Conservation (phyloP, 1,140 invertebrate genomes). For the Lepidurus couesii region DNA sequence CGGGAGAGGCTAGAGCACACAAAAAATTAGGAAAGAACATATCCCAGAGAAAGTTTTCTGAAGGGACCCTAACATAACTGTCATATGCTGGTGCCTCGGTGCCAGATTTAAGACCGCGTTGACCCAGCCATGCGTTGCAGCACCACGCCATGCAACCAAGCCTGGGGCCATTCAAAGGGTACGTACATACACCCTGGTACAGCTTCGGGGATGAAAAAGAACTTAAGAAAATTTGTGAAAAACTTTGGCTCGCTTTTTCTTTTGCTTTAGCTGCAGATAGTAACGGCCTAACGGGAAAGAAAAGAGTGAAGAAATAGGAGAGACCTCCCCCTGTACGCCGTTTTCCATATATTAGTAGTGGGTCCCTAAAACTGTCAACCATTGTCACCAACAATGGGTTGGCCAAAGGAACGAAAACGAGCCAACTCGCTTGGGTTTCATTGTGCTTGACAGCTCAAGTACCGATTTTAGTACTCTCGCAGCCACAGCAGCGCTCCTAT, state of each 20-base stretch:
- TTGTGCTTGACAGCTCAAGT: constrained; percentile 13
- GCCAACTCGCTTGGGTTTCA: not conserved
- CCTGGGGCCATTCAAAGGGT: not conserved
- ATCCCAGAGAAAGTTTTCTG: not conserved
- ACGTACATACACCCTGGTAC: no score
- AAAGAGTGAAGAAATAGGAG: not conserved
- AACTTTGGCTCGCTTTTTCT: no score
- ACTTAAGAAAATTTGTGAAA: no score
- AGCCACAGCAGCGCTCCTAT: not conserved
- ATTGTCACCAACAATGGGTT: constrained; percentile 1
- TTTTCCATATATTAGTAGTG: not conserved
- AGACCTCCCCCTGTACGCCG: not conserved
- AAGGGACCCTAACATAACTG: not conserved
- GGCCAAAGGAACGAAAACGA: not conserved
- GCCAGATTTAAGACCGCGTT: not conserved
- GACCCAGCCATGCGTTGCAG: constrained; percentile 11
- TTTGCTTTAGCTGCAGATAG: not conserved
- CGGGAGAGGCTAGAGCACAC: not conserved
- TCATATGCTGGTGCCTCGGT: not conserved
- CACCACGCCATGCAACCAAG: not conserved
- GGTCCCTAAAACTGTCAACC: not conserved
- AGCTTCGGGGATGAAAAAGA: no score
- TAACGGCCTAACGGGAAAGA: not conserved
- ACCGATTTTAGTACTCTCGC: not conserved
- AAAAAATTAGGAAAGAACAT: not conserved